phyloP scores from a whole-genome alignment of 2,888 invertebrate genomes.

The Heteromyza rotundicornis region DNA sequence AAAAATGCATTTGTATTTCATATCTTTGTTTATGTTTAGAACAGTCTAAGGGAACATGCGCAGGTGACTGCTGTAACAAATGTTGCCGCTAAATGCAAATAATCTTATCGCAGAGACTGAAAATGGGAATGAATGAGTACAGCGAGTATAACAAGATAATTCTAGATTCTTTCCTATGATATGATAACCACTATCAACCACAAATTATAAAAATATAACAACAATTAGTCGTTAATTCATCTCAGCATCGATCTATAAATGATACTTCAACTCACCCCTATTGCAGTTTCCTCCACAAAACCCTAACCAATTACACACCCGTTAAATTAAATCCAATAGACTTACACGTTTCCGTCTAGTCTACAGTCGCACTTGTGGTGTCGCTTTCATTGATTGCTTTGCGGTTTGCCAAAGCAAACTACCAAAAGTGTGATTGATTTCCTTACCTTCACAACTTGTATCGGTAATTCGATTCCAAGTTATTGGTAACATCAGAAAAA shows the following conservation, averaged over 20 bases:
- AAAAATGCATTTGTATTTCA: neutral
- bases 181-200: too few species aligned
- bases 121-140: neutral
- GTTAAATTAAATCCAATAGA: too few species aligned
- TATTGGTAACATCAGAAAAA: neutral
- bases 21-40: neutral
- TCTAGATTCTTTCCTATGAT: too few species aligned
- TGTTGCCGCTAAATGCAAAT: constrained; percentile 48
- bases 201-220: too few species aligned
- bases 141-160: neutral
- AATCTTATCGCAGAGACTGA: constrained; percentile 20
- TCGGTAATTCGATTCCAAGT: neutral
- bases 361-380: too few species aligned
- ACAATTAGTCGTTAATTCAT: too few species aligned
- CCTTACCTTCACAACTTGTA: neutral
- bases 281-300: too few species aligned
- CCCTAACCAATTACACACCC: too few species aligned
- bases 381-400: constrained; percentile 1
- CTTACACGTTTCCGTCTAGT: too few species aligned
- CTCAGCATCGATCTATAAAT: too few species aligned
- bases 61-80: constrained; percentile 28
- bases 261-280: too few species aligned
- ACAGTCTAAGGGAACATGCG: constrained; percentile 24
- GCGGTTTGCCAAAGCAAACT: neutral
- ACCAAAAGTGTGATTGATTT: neutral